Base-by-base conservation (phyloP, 2,113 vertebrate species). In the Trichomycterus rosablanca region DNA sequence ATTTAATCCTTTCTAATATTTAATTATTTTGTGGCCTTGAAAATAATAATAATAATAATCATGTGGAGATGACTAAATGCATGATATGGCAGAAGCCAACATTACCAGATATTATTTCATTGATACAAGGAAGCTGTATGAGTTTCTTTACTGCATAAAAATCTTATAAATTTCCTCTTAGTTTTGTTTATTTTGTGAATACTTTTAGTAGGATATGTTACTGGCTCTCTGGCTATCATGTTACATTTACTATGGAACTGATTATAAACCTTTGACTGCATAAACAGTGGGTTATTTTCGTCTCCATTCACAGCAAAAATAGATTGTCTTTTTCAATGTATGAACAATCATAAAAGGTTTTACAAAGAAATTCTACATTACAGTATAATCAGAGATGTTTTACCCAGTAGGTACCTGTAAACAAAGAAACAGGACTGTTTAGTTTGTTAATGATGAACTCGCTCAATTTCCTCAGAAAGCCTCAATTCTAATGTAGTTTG, bases 291-390 rank as follows among this genome's bases (percentile, higher is more conserved):
- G 26, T 32, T 32, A n/a, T 45, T 34, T 34, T 45, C 7, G 24
- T 12, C 43, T 65, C 48, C 53, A 39, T 56, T 65, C 34, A 40
- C 14, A 37, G 19, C 42, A 23, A 15, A 23, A 23, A 24, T 8
- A 19, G 53, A 56, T 18, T 18, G 28, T 14, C 7, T n/a, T 62
- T 51, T 52, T 65, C 23, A 23, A 26, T 28, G 30, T n/a, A 46
- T 40, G 37, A 26, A n/a, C 11, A 24, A 19, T 8, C 14, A 24
- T 19, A 22, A n/a, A n/a, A n/a, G n/a, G n/a, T n/a, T 4, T n/a
- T 18, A 24, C 34, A 40, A 22, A 35, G 19, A 6, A 9, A 12
- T 3, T 37, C 18, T 14, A 22, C 32, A 5, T 34, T 19, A 12
- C 1, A 49, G 11, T n/a, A 26, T n/a, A 26, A 11, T 24, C 46